phyloP scores from a whole-genome alignment of 2,888 invertebrate genomes.

The Theretra japonica region DNA sequence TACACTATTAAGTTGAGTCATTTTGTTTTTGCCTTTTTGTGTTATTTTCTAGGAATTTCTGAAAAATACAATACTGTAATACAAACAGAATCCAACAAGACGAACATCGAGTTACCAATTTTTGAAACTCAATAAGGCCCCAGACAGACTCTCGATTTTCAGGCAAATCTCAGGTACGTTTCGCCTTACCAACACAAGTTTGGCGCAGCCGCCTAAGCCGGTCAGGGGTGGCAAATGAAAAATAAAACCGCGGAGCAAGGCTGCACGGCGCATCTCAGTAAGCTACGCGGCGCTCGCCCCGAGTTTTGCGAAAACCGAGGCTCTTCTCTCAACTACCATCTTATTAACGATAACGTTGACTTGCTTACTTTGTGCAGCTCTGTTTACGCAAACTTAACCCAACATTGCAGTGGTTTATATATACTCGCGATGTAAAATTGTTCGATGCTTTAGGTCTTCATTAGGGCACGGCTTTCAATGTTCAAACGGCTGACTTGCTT shows the following conservation, averaged over 20 bases:
- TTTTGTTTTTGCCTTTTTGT: background rate
- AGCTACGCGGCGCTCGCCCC: slow-evolving; percentile 34
- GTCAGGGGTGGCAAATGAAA: slow-evolving; percentile 61
- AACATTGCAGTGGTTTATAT: slow-evolving; percentile 45
- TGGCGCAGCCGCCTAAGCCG: slow-evolving; percentile 53
- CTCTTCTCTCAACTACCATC: slow-evolving; percentile 53
- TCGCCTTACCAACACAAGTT: slow-evolving; percentile 55
- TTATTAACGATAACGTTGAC: slow-evolving; percentile 59
- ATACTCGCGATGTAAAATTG: slow-evolving; percentile 46
- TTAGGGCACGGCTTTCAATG: background rate
- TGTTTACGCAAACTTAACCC: slow-evolving; percentile 47
- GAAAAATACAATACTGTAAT: background rate
- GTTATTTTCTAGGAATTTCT: background rate
- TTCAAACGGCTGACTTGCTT: background rate
- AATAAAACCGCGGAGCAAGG: slow-evolving; percentile 58
- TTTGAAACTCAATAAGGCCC: slow-evolving; percentile 18
- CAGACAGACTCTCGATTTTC: slow-evolving; percentile 38
- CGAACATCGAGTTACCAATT: slow-evolving; percentile 2
- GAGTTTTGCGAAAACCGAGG: slow-evolving; percentile 43
- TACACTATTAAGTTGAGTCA: background rate
- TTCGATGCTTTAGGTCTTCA: slow-evolving; percentile 35
- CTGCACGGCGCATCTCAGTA: slow-evolving; percentile 32
- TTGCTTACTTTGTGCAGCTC: slow-evolving; percentile 54
- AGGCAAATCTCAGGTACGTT: slow-evolving; percentile 51
- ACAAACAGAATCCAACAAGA: background rate